Percentiles rank a stretch among this genome's conserved stretches.
Evolutionary conservation across 23 tunicate species (phyloP).

Genomic region (Botrylloides violaceus): DNA sequence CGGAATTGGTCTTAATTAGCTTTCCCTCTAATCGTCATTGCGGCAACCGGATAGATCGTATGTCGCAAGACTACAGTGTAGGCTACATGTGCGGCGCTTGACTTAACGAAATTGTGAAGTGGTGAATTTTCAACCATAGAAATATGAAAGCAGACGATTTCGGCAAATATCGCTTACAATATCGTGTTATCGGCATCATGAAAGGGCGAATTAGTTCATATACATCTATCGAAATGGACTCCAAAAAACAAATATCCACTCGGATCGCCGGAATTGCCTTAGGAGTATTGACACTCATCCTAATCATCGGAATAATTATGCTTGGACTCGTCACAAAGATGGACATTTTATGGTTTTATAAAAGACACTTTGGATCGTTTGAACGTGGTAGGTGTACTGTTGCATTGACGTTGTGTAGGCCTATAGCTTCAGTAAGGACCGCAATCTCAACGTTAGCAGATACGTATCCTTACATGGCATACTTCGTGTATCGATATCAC

Average conservation of each 20-base stretch:
- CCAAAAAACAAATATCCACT: not conserved
- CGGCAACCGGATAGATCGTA: no score
- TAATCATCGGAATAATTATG: not conserved
- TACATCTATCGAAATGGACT: not conserved
- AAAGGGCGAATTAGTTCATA: not conserved
- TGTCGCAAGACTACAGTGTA: no score
- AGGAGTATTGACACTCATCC: constrained; percentile 5
- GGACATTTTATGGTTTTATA: constrained; percentile 20
- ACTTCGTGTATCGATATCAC: not conserved
- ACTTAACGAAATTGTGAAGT: no score
- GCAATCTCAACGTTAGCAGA: not conserved
- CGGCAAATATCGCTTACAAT: not conserved
- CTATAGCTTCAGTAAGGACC: no score
- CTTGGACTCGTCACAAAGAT: not conserved
- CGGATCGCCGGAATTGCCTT: constrained; percentile 1
- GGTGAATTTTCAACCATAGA: no score
- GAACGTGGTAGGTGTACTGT: constrained; percentile 11
- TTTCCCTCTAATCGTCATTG: no score
- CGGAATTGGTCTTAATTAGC: no score
- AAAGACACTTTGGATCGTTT: constrained; percentile 19
- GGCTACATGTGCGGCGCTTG: no score
- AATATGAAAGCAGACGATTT: not conserved
- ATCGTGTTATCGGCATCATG: not conserved
- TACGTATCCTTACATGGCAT: not conserved
- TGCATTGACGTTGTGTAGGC: no score